Evolutionary conservation across 2,888 invertebrate genomes (phyloP), one percentile per base, ranked within the genome.

Genomic region (Xestoiulus laeticollis): DNA sequence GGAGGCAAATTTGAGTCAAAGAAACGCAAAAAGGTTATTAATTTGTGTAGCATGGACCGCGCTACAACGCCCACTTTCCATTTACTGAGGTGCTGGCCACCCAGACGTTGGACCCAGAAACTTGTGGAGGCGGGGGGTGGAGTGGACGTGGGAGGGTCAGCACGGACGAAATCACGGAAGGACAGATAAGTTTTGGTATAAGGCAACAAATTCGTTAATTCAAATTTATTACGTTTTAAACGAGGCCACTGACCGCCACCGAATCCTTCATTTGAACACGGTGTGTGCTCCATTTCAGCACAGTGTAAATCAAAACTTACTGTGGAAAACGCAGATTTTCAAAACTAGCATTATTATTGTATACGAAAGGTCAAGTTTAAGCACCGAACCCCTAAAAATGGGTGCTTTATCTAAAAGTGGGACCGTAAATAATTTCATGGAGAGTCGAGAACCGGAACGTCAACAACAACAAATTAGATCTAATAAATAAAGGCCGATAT

Each of bases 181-280:
- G 53, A 53, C 12, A 48, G 1, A 16, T 48, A 48, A 1, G 12
- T 48, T 48, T 48, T 48, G 48, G 48, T 48, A 12, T n/a, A n/a
- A 4, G 16, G 19, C 53, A 53, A 53, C 53, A n/a, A n/a, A 53
- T 53, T 53, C 19, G 53, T n/a, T 53, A 16, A 53, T 53, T 19
- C n/a, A 53, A 53, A 53, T 53, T 53, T 53, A 53, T 53, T 53
- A n/a, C 53, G 53, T 53, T 53, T 53, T 53, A 53, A 53, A 53
- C 53, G 53, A 53, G 53, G 53, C 16, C 53, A 53, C 53, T 53
- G 53, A 53, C 53, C 53, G 53, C 53, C 53, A 53, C 53, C n/a
- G 53, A 53, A 53, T 53, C 53, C 53, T 2, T 53, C 16, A 53
- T 53, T 48, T 38, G 4, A 38, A 38, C 1, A 48, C 48, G 14